phyloP scores from a whole-genome alignment of 2,888 invertebrate genomes.

The Blera fallax region DNA sequence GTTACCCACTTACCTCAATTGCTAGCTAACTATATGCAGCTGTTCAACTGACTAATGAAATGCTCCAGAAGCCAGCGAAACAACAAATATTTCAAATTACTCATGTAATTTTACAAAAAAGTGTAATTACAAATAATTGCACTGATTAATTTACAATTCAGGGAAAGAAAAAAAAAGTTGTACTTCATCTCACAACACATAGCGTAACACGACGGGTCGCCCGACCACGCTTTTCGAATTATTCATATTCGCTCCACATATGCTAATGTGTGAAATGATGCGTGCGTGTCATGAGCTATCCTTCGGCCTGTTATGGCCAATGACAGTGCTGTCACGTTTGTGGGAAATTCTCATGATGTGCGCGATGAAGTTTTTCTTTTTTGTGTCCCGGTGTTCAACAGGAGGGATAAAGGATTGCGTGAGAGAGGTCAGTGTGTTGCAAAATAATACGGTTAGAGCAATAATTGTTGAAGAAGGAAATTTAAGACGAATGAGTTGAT shows the following conservation, averaged over 20 bases:
- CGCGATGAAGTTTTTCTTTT: background rate
- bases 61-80: background rate
- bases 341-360: slow-evolving; percentile 59
- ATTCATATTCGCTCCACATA: slow-evolving; percentile 57
- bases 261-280: slow-evolving; percentile 60
- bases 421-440: slow-evolving; percentile 47
- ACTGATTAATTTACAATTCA: slow-evolving; percentile 45
- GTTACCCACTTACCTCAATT: background rate
- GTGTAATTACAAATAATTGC: slow-evolving; percentile 51
- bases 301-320: slow-evolving; percentile 52
- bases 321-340: slow-evolving; percentile 55
- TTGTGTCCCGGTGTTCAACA: slow-evolving; percentile 42
- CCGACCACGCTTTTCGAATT: slow-evolving; percentile 31
- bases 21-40: background rate
- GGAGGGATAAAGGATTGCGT: slow-evolving; percentile 52
- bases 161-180: background rate
- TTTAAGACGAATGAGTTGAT: background rate
- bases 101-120: slow-evolving; percentile 23
- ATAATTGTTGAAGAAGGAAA: background rate
- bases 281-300: slow-evolving; percentile 63
- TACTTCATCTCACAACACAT: background rate
- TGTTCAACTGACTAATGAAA: slow-evolving; percentile 11
- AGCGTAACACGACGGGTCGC: background rate
- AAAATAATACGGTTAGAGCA: slow-evolving; percentile 16
- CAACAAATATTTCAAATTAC: slow-evolving; percentile 3